phyloP scores from a whole-genome alignment of 2,113 vertebrate species.

The Speoplatyrhinus poulsoni region DNA sequence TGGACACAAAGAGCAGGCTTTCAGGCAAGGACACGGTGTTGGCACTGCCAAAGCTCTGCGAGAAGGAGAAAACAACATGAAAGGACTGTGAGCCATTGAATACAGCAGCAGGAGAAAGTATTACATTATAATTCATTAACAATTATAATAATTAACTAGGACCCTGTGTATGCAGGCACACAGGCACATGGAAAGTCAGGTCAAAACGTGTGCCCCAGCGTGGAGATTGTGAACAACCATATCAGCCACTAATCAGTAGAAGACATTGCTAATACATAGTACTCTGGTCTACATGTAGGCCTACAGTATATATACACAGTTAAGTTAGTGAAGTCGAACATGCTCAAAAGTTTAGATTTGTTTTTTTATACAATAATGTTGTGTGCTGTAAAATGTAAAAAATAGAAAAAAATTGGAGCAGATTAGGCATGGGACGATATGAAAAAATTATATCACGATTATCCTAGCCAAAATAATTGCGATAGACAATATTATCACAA shows the following conservation, averaged over 20 bases:
- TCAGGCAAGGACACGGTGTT: conserved; percentile 91
- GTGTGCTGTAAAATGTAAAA: too few species aligned
- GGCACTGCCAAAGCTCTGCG: conserved; percentile 76
- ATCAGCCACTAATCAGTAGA: conserved; percentile 11
- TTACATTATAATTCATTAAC: background rate
- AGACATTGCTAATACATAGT: background rate
- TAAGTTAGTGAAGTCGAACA: background rate
- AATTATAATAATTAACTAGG: background rate
- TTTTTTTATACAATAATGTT: too few species aligned
- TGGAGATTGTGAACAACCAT: conserved; percentile 10
- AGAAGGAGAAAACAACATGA: conserved; percentile 19
- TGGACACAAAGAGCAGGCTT: conserved; percentile 94
- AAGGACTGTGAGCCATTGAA: background rate
- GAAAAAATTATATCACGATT: too few species aligned
- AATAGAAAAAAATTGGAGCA: too few species aligned
- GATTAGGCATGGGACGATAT: too few species aligned
- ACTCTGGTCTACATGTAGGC: background rate
- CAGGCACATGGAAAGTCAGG: background rate
- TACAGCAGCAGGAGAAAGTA: background rate
- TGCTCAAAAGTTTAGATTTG: background rate
- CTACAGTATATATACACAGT: background rate
- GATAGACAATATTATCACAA: too few species aligned
- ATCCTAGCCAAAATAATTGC: too few species aligned
- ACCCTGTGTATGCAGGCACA: background rate
- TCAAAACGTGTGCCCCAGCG: background rate